These are phyloP conservation scores for Aspidoscelis tigris DNA, from an alignment of 2,113 vertebrate genomes.

Conservation along the genomic window DNA sequence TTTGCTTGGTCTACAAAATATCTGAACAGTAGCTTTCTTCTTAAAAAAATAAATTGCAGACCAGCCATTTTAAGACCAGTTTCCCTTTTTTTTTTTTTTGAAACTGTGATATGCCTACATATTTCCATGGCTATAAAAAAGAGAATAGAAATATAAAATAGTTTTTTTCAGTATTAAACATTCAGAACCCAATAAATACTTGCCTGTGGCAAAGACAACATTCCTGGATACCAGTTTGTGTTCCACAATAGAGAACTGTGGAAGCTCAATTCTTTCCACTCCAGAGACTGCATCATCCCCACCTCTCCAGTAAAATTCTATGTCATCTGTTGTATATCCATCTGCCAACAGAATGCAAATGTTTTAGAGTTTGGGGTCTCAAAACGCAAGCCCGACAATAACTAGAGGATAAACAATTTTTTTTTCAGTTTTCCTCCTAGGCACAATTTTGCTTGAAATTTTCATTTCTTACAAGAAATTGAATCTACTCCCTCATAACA, in stretches of 20 bases:
- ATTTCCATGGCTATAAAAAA: background rate
- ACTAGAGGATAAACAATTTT: background rate
- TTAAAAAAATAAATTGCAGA: too few relatives aligned
- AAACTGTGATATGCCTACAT: background rate
- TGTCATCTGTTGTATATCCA: constrained; percentile 98
- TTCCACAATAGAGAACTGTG: constrained; percentile 97
- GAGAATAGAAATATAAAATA: constrained; percentile 2
- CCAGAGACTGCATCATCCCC: constrained; percentile 92
- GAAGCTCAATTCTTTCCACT: constrained; percentile 93
- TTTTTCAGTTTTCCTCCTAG: background rate
- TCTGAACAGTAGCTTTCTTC: too few relatives aligned
- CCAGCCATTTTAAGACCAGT: background rate
- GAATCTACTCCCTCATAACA: background rate
- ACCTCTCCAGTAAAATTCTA: constrained; percentile 98
- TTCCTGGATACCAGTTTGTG: constrained; percentile 96
- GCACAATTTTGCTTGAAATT: background rate
- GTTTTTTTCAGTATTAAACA: background rate
- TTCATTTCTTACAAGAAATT: background rate
- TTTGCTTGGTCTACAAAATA: background rate
- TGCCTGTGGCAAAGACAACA: constrained; percentile 98
- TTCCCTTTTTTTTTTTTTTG: background rate
- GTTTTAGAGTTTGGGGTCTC: constrained; percentile 1
- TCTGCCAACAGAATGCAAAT: constrained; percentile 77
- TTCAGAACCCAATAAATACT: constrained; percentile 32
- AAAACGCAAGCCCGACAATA: background rate